Percentiles rank a stretch among this genome's conserved stretches.
These are phyloP conservation scores for Himantopus leucocephalus DNA, from an alignment of 2,113 vertebrate species.

Conservation along the genomic window DNA sequence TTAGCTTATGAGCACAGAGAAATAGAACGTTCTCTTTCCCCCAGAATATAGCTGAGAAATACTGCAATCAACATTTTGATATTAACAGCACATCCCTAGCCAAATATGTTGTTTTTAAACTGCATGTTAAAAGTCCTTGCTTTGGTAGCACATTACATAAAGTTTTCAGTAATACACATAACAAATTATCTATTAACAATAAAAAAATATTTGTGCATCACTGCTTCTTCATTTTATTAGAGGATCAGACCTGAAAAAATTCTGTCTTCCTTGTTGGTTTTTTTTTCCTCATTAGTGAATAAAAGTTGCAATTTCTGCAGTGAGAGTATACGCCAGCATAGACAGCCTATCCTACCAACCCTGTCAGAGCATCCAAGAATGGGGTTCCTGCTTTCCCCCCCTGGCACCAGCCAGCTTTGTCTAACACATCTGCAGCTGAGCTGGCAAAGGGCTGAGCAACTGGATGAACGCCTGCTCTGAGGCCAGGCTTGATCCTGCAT, in stretches of 20 bases:
- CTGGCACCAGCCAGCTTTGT: neutral
- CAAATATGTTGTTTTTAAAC: neutral
- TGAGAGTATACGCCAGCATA: neutral
- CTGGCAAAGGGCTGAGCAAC: neutral
- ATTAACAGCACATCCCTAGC: neutral
- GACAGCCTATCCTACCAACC: neutral
- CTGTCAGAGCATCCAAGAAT: neutral
- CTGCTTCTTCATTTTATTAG: neutral
- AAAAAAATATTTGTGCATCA: neutral
- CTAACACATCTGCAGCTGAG: neutral
- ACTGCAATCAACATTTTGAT: neutral
- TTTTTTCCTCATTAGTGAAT: neutral
- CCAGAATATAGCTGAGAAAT: neutral
- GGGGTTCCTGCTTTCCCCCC: neutral
- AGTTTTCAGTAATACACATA: neutral
- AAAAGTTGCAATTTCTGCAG: neutral
- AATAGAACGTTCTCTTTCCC: neutral
- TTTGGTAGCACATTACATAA: neutral
- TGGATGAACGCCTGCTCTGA: neutral
- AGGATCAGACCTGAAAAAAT: neutral
- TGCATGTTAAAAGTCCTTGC: neutral
- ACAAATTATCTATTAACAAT: neutral
- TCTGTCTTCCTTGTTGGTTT: neutral
- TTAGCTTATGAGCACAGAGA: neutral
- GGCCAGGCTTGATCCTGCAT: neutral